Conservation (phyloP, 2,888 invertebrate species). For the Drosophila prostipennis region DNA sequence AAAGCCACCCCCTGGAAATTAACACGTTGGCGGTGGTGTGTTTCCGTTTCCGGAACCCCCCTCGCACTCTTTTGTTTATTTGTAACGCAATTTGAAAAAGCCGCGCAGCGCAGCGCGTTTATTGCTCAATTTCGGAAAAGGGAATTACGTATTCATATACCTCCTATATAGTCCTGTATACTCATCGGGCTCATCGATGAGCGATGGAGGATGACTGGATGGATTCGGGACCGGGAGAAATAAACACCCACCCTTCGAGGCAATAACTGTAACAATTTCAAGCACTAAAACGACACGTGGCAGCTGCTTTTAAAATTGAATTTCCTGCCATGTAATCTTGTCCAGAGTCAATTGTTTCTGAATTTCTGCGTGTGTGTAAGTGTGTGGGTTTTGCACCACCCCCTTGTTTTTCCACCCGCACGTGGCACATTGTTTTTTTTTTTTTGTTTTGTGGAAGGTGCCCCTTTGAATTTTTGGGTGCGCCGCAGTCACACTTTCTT, state of each 20-base stretch:
- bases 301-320: constrained; percentile 84
- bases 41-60: constrained; percentile 71
- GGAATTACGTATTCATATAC: constrained; percentile 70
- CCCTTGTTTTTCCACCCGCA: constrained; percentile 36
- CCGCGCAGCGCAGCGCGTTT: constrained; percentile 48
- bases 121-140: constrained; percentile 71
- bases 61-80: constrained; percentile 62
- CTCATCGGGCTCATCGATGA: constrained; percentile 15
- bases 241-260: constrained; percentile 29
- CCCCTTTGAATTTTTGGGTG: constrained; percentile 33
- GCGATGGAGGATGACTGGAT: constrained; percentile 42
- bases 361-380: not conserved
- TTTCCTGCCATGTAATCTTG: constrained; percentile 82
- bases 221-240: not conserved
- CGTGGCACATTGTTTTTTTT: constrained; percentile 47
- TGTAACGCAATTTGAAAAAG: constrained; percentile 68
- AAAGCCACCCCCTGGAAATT: constrained; percentile 64
- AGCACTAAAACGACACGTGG: constrained; percentile 84
- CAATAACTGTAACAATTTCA: constrained; percentile 80
- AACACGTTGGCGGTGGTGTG: constrained; percentile 71
- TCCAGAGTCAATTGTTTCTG: constrained; percentile 81
- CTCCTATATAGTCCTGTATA: not conserved
- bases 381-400: constrained; percentile 10
- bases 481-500: constrained; percentile 55
- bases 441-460: not conserved